Base-by-base conservation (phyloP, 1,140 invertebrate genomes). In the Glossosoma conforme region DNA sequence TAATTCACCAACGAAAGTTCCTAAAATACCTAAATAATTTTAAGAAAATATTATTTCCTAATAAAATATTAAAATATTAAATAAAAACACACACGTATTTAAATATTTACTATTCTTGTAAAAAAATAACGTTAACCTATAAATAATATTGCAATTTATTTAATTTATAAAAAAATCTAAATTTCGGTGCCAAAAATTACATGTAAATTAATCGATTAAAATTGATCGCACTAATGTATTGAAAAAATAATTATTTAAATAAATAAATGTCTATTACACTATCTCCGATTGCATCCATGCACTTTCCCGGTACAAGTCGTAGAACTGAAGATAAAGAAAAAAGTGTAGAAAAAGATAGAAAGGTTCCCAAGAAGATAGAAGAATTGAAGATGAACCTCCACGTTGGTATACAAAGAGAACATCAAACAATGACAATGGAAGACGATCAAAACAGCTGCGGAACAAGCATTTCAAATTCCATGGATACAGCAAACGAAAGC, bases 1-100 rank as follows among this genome's bases (percentile, higher is more conserved):
- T 24, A 53, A 54, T 21, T 24, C 67, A 62, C 67, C 69, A 75
- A 75, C 72, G 72, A 75, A 72, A 75, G 72, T 75, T 75, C 71
- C 72, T 75, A 75, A 64, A 72, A 68, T 75, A 75, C 71, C 71
- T 75, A 72, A 63, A 63, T 65, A 69, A 63, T 61, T 63, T 65
- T 69, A 68, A 70, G 56, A 41, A 51, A 46, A 48, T 54, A 58
- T 54, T 58, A 52, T 45, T 58, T 52, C 44, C 50, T 46, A 22
- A 14, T 45, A 21, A 40, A 32, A 44, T 33, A 44, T 38, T 37
- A 3, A 41, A 37, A 17, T 36, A 51, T 36, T 9, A 13, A 36
- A 36, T 13, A 36, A 9, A 36, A 9, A 36, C 35, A 35, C 25
- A 52, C n/a, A 21, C 36, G 14, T 38, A 38, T 38, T 38, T 18